A percentile compares a stretch with the other conserved stretches of the same genome.
phyloP scores from a whole-genome alignment of 2,797 vertebrate species.

The Remorina albescens region DNA sequence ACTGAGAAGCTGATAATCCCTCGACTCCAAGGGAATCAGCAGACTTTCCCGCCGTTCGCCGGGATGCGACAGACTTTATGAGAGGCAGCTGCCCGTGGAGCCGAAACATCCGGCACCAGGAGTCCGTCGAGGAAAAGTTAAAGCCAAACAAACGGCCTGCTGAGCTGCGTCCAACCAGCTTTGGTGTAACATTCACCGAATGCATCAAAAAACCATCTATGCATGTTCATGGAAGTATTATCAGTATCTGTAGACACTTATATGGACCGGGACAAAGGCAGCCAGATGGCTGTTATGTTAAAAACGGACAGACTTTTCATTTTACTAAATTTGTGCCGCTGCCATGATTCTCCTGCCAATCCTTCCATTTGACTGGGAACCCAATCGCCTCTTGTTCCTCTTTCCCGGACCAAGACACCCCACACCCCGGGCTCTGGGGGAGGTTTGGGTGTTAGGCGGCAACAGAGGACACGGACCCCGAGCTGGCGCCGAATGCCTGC shows the following conservation, averaged over 20 bases:
- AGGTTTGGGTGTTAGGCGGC: constrained; percentile 62
- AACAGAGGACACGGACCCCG: constrained; percentile 47
- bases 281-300: neutral
- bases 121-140: neutral
- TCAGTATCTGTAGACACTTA: too few species aligned
- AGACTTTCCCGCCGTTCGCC: constrained; percentile 33
- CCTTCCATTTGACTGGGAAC: constrained; percentile 61
- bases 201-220: too few species aligned
- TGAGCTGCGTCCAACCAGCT: constrained; percentile 19
- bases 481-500: constrained; percentile 55
- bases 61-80: constrained; percentile 34
- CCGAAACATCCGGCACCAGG: constrained; percentile 48
- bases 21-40: constrained; percentile 47
- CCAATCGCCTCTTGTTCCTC: constrained; percentile 52
- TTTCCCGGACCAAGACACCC: constrained; percentile 24
- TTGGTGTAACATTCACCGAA: too few species aligned
- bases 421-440: constrained; percentile 54
- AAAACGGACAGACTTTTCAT: neutral
- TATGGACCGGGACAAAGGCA: neutral
- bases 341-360: constrained; percentile 60
- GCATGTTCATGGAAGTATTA: too few species aligned
- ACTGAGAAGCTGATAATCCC: constrained; percentile 52
- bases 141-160: constrained; percentile 6
- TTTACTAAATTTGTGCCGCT: constrained; percentile 54
- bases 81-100: constrained; percentile 69